Conservation (phyloP, 1,140 invertebrate species). For the Drosophila eugracilis region DNA sequence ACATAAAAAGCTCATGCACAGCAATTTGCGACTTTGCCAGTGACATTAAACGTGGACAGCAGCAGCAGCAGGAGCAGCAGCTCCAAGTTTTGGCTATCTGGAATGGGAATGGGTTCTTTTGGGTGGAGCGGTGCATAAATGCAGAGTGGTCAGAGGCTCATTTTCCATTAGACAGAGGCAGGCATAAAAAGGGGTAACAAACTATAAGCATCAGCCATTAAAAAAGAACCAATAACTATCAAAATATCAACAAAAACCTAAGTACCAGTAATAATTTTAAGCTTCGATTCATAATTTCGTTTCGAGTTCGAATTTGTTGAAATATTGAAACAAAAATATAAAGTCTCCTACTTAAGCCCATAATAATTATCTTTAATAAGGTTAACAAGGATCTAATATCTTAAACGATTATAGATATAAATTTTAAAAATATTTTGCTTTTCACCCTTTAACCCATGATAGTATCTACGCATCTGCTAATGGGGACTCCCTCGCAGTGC, state of each 20-base stretch:
- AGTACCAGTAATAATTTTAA: too few relatives aligned
- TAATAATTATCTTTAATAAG: too few relatives aligned
- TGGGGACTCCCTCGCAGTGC: conserved; percentile 15
- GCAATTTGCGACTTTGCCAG: conserved; percentile 83
- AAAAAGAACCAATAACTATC: not conserved
- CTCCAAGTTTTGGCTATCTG: conserved; percentile 30
- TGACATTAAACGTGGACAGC: conserved; percentile 81
- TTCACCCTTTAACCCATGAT: too few relatives aligned
- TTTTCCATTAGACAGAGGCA: conserved; percentile 20
- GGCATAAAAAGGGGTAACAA: not conserved
- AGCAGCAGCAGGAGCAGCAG: conserved; percentile 39
- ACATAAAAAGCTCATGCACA: conserved; percentile 84
- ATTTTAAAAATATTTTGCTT: too few relatives aligned
- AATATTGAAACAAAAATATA: too few relatives aligned
- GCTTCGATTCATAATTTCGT: too few relatives aligned
- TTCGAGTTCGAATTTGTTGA: too few relatives aligned
- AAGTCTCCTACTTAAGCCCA: too few relatives aligned
- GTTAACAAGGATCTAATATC: too few relatives aligned
- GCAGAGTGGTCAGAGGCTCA: conserved; percentile 14
- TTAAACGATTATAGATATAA: too few relatives aligned
- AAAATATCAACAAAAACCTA: too few relatives aligned
- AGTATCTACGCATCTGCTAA: conserved; percentile 15
- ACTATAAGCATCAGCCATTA: not conserved
- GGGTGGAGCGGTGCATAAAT: conserved; percentile 1
- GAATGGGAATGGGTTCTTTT: conserved; percentile 4